Evolutionary conservation across 2,113 vertebrate genomes (phyloP), one percentile per base, ranked within the genome.

Genomic region (Trinectes maculatus): DNA sequence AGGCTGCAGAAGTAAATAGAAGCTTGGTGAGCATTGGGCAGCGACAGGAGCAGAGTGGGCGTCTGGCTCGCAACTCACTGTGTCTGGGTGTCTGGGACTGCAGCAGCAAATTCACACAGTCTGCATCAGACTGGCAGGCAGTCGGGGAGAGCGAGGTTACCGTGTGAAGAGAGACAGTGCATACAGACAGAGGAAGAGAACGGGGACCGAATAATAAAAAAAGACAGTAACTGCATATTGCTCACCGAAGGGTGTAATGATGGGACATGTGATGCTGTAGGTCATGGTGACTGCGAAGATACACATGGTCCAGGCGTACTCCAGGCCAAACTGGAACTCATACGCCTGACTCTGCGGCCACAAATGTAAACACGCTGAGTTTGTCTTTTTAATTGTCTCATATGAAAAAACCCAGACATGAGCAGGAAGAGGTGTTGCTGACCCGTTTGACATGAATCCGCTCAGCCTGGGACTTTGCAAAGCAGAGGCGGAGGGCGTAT

Each of bases 271-370:
- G 87, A 98, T 98, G 86, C 97, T 98, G 88, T 99, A 99, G 1
- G 96, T 95, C 93, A 98, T 93, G 40, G 95, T 95, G 8, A 99
- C 95, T 0, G 95, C 93, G 89, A 98, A 96, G 87, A 99, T 96
- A 16, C 95, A 98, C 91, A 95, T 92, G 68, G 95, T 99, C 98
- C 98, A 99, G 6, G 97, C 97, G 0, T 99, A 99, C 72, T 98
- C 95, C 46, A 97, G 90, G 56, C 98, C 98, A 42, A 95, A 99
- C 91, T 99, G 96, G 91, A 98, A 99, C 81, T 98, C 95, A 24
- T 94, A 93, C 31, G 96, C 95, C 80, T 98, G 97, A 85, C 88
- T 95, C 96, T 98, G 87, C 47, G 76, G 40, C 56, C 16, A 71
- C 16, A 80, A 55, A 57, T 21, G 3, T 10, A 36, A 37, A 15